phyloP scores from a whole-genome alignment of 2,797 vertebrate genomes.

The Staurois parvus region DNA sequence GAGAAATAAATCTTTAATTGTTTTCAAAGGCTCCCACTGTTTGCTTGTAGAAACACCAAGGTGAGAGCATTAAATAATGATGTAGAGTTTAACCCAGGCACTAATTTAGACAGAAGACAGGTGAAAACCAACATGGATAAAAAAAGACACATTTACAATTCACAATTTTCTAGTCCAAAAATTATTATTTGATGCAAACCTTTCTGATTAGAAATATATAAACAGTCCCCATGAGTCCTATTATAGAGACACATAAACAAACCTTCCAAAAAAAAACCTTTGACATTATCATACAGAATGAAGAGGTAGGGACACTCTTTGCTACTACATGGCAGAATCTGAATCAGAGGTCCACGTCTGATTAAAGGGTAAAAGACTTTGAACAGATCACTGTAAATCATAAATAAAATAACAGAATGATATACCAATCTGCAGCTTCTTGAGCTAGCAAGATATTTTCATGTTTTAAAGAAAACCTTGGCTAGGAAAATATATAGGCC shows the following conservation, averaged over 20 bases:
- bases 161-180: background rate
- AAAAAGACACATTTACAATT: background rate
- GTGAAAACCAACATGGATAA: background rate
- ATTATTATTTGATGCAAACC: background rate
- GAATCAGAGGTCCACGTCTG: too few relatives aligned
- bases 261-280: too few relatives aligned
- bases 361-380: too few relatives aligned
- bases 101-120: background rate
- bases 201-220: background rate
- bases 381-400: too few relatives aligned
- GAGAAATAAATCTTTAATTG: slow-evolving; percentile 59
- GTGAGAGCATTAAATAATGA: slow-evolving; percentile 26
- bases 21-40: slow-evolving; percentile 48
- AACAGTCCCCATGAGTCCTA: background rate
- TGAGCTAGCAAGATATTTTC: too few relatives aligned
- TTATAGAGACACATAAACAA: background rate
- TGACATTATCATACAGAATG: too few relatives aligned
- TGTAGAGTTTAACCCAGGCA: slow-evolving; percentile 7
- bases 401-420: too few relatives aligned
- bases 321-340: too few relatives aligned
- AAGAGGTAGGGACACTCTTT: too few relatives aligned
- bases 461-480: too few relatives aligned
- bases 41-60: slow-evolving; percentile 29
- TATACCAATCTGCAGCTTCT: too few relatives aligned
- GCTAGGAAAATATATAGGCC: too few relatives aligned